A percentile compares a stretch with the other conserved stretches of the same genome.
phyloP scores from a whole-genome alignment of 1,140 invertebrate genomes.

The Drosophila nebulosa region DNA sequence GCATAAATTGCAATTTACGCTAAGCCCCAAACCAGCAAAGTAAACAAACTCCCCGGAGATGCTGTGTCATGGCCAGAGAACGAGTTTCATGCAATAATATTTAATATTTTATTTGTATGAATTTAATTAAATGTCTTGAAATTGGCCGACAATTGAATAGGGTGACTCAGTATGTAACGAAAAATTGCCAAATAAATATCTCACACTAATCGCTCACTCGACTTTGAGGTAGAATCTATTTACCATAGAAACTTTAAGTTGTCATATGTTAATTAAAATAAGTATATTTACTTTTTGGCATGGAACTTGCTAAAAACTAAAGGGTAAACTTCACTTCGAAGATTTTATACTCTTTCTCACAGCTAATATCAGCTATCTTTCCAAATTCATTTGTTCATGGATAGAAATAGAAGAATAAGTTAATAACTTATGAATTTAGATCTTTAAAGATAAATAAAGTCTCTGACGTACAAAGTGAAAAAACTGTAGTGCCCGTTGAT shows the following conservation, averaged over 20 bases:
- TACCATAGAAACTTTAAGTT: too few relatives aligned
- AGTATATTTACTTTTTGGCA: too few relatives aligned
- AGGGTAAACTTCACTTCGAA: too few relatives aligned
- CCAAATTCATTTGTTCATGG: too few relatives aligned
- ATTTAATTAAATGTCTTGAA: not conserved
- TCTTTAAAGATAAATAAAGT: too few relatives aligned
- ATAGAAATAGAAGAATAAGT: too few relatives aligned
- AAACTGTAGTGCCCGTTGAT: not conserved
- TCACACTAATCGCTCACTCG: not conserved
- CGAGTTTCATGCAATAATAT: slow-evolving; percentile 58
- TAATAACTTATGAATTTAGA: too few relatives aligned
- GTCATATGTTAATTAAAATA: too few relatives aligned
- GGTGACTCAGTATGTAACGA: not conserved
- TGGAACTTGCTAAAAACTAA: too few relatives aligned
- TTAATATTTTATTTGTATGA: slow-evolving; percentile 35
- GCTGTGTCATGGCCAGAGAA: slow-evolving; percentile 25
- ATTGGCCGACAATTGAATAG: not conserved
- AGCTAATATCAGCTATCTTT: too few relatives aligned
- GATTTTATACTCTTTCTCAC: too few relatives aligned
- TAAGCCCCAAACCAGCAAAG: slow-evolving; percentile 44
- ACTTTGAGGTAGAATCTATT: too few relatives aligned
- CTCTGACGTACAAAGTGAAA: not conserved
- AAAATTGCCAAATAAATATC: not conserved
- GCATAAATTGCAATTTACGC: slow-evolving; percentile 69
- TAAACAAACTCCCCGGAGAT: slow-evolving; percentile 27